These are phyloP conservation scores for Cherax destructor DNA, from an alignment of 1,140 invertebrate genomes.

Conservation along the genomic window DNA sequence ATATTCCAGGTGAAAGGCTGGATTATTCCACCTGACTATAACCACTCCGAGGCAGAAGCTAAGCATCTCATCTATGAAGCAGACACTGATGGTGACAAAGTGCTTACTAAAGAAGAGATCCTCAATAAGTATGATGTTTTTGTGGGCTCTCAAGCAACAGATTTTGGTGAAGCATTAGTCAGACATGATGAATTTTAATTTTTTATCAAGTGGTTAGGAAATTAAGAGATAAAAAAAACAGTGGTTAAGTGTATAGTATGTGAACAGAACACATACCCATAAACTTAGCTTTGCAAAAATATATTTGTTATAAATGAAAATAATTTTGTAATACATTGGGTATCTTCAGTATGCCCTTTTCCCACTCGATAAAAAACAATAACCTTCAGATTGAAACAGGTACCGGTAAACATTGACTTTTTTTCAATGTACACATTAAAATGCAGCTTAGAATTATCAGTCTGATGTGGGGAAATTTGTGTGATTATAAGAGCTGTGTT, in stretches of 20 bases:
- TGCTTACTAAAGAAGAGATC: conserved; percentile 93
- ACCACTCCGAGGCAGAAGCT: conserved; percentile 96
- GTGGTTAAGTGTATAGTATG: background rate
- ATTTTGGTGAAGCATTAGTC: conserved; percentile 96
- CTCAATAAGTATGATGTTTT: conserved; percentile 97
- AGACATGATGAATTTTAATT: conserved; percentile 94
- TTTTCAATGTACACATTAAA: no score
- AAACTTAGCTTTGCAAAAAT: background rate
- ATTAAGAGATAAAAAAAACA: background rate
- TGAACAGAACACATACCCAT: background rate
- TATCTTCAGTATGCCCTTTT: background rate
- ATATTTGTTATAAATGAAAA: background rate
- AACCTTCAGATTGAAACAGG: no score
- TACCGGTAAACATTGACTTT: no score
- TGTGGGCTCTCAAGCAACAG: conserved; percentile 98
- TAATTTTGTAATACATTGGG: background rate
- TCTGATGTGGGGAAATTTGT: no score
- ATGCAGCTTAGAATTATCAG: no score
- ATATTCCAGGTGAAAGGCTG: conserved; percentile 81
- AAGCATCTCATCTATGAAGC: conserved; percentile 96
- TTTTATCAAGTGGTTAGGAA: background rate
- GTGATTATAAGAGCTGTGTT: background rate
- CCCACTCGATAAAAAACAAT: background rate
- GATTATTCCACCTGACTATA: conserved; percentile 97
- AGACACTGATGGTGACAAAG: conserved; percentile 92